Evolutionary conservation across 1,140 invertebrate genomes (phyloP), one percentile per base, ranked within the genome.

Genomic region (Belonocnema kinseyi): DNA sequence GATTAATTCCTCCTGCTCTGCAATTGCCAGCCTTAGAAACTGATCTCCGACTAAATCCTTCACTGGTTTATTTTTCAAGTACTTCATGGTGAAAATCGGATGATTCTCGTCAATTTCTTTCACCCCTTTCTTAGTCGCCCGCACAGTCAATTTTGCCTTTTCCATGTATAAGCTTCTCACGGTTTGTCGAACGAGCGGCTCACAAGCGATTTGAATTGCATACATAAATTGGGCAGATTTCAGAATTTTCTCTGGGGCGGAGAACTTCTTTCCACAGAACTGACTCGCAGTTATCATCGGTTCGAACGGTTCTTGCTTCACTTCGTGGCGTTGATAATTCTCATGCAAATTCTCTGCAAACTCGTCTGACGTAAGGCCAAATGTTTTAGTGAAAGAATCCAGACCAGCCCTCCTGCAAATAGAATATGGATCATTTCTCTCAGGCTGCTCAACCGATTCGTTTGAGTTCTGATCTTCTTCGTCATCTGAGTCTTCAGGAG

Each of bases 281-380:
- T 95, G 95, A 77, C 94, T 94, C 0, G 98, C 97, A 17, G 97
- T 91, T 79, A 97, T 95, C 13, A 93, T 85, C 0, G 98, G 97
- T 80, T 97, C 95, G 2, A 94, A 92, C 0, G 94, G 93, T 82
- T 97, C 96, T 90, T 99, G 98, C 61, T 99, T 97, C 3, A 99
- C 97, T 87, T 99, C 98, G 90, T 99, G 97, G n/a, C 97, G 93
- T 86, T 98, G 97, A 91, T 99, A 99, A 88, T 98, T 98, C 86
- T 99, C 98, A 1, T 97, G 93, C 0, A 99, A 90, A 92, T 99
- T 99, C 92, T 99, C 98, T 5, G 97, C 98, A 91, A 99, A 99
- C 87, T 99, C 95, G 86, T 98, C 97, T 0, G 99, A 97, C 2
- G 95, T 96, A 17, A 99, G 90, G 80, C 99, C 99, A 92, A 99